Evolutionary conservation across 2,113 vertebrate species (phyloP), one percentile per base, ranked within the genome.

Genomic region (Salvelinus fontinalis): DNA sequence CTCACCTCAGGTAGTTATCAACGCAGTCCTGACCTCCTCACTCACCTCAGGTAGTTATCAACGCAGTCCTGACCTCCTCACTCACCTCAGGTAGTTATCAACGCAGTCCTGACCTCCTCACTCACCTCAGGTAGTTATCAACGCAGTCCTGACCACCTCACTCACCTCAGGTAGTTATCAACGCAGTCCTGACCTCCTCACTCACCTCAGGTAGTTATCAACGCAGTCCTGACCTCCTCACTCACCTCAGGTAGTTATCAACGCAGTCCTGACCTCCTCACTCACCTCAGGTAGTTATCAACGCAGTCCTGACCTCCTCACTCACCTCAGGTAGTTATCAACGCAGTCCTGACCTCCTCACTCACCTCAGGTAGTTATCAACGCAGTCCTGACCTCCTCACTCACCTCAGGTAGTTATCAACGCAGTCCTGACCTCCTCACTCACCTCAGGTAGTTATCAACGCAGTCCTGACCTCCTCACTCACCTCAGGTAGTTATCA

Each of bases 1-100:
- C 93, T 95, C 0, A 85, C 92, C 71, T 85, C 89, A 89, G 97
- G 97, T 98, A 94, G 73, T 79, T 26, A 5, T 27, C 12, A 54
- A 44, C 39, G 11, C 39, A 9, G 39, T n/a, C 0, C 48, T 89
- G 68, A 85, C 79, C 0, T 95, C 88, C 4, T 96, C 96, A 59
- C 93, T 95, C 0, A 85, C 92, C 71, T 85, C 89, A 89, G 97
- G 97, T 98, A 94, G 73, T 79, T 26, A 5, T 27, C 12, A 54
- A 44, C 39, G 11, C 39, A 9, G 39, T n/a, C 0, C 48, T 89
- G 68, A 85, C 79, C 0, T 95, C 88, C 4, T 96, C 96, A 59
- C 93, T 95, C 0, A 85, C 92, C 71, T 85, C 89, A 89, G 97
- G 97, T 98, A 94, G 73, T 79, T 26, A 5, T 27, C 12, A 54